Evolutionary conservation across 2,888 invertebrate species (phyloP), one percentile per base, ranked within the genome.

Genomic region (Amphipyra tragopoginis): DNA sequence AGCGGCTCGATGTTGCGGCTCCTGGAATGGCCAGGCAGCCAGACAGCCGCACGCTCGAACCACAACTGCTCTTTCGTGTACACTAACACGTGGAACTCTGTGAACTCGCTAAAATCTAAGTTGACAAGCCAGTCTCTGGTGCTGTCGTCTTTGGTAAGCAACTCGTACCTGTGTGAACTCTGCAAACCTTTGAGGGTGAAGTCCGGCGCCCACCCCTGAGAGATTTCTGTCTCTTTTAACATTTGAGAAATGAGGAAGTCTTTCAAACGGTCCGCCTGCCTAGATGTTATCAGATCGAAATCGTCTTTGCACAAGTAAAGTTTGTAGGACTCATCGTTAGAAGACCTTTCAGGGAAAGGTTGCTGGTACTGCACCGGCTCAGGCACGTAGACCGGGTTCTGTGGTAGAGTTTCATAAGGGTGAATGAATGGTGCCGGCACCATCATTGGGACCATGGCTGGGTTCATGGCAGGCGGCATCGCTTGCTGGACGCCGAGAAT

Each of bases 31-130:
- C 92, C 92, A 1, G 93, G 93, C 21, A 94, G 81, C 93, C 93
- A 93, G 29, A 94, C 85, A 5, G 93, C 93, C 0, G 92, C 93
- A 1, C 94, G 86, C 68, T 94, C 93, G 71, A 89, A 93, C 93
- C 92, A 93, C 62, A 93, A 63, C 74, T 94, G 90, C 68, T 94
- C 93, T 38, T 89, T 88, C 0, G 90, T 90, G 69, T 93, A 93
- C 11, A 92, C 90, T 9, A 93, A 73, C 1, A 93, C 87, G 61
- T 88, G 85, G 72, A 92, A 93, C 11, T 79, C 68, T 13, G 61
- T 61, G 36, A 92, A 90, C 1, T 82, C 79, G 21, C 82, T 84
- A 73, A 92, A 93, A 84, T 93, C 85, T 69, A 93, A 79, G 47
- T 81, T 79, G 26, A 90, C 34, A 40, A 94, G 80, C 94, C 94